Percentiles rank a stretch among this genome's conserved stretches.
Evolutionary conservation across 2,797 vertebrate genomes (phyloP).

Genomic region (Hydrocynus forskahlii): DNA sequence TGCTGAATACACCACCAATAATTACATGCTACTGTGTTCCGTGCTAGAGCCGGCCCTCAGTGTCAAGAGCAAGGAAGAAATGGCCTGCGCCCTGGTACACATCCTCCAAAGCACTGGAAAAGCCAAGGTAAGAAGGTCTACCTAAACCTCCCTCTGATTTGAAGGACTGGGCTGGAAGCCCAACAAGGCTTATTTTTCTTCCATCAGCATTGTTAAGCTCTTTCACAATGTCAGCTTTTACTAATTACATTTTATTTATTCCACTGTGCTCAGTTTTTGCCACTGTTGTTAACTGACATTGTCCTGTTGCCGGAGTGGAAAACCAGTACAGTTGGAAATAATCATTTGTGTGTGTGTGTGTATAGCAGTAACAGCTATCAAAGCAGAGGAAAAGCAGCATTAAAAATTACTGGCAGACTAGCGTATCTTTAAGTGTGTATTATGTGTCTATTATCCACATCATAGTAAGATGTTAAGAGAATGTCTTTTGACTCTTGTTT

Average conservation of each 20-base stretch:
- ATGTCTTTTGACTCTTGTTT: too few species aligned
- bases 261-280: not conserved
- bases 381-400: too few species aligned
- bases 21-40: constrained; percentile 94
- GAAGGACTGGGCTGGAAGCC: not conserved
- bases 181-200: not conserved
- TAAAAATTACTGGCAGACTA: too few species aligned
- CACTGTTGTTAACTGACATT: not conserved
- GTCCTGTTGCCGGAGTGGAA: not conserved
- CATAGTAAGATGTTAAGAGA: too few species aligned
- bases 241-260: not conserved
- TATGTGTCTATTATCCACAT: too few species aligned
- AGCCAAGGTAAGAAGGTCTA: constrained; percentile 87
- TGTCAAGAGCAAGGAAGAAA: constrained; percentile 99
- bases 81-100: constrained; percentile 95
- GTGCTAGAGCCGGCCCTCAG: constrained; percentile 94
- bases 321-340: too few species aligned
- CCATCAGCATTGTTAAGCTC: not conserved
- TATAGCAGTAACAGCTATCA: too few species aligned
- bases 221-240: not conserved
- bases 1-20: constrained; percentile 97
- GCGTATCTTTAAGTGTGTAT: too few species aligned
- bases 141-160: not conserved
- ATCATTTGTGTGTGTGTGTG: too few species aligned
- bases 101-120: constrained; percentile 99